Percentiles rank a stretch among this genome's conserved stretches.
phyloP scores from a whole-genome alignment of 2,888 invertebrate genomes.

The Acanthacorydalis orientalis region DNA sequence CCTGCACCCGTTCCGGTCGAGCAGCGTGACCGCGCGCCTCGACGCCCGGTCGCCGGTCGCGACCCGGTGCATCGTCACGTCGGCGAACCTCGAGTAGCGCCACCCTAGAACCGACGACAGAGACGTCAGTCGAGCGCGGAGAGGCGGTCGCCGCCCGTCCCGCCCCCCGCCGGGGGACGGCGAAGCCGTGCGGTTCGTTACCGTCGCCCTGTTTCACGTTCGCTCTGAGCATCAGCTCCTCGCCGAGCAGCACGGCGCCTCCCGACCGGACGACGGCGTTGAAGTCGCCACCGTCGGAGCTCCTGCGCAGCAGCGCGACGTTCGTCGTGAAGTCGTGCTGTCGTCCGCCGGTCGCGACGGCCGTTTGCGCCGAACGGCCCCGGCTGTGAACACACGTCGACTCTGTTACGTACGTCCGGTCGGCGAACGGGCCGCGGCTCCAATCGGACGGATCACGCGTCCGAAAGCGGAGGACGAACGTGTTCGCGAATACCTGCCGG shows the following conservation, averaged over 20 bases:
- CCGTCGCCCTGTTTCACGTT: constrained; percentile 36
- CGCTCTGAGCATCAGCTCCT: constrained; percentile 34
- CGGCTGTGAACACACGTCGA: constrained; percentile 11
- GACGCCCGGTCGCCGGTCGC: constrained; percentile 17
- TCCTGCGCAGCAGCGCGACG: constrained; percentile 30
- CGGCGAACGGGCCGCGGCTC: too few species aligned
- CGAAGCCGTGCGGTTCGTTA: neutral
- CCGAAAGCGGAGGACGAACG: too few species aligned
- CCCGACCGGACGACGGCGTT: constrained; percentile 27
- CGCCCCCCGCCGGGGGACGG: too few species aligned
- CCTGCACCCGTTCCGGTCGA: constrained; percentile 29
- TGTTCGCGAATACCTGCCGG: too few species aligned
- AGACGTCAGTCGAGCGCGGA: too few species aligned
- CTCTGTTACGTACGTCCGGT: too few species aligned
- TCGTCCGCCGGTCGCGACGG: constrained; percentile 34
- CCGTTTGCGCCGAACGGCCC: constrained; percentile 19
- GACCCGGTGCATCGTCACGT: constrained; percentile 28
- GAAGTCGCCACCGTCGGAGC: constrained; percentile 28
- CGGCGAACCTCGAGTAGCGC: constrained; percentile 35
- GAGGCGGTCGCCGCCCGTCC: too few species aligned
- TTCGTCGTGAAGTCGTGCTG: constrained; percentile 35
- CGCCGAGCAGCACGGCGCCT: constrained; percentile 37
- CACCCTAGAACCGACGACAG: constrained; percentile 22
- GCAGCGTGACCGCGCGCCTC: constrained; percentile 22
- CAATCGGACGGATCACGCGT: too few species aligned